These are phyloP conservation scores for Sabatieria punctata DNA, from an alignment of 2,888 invertebrate genomes.

Conservation along the genomic window DNA sequence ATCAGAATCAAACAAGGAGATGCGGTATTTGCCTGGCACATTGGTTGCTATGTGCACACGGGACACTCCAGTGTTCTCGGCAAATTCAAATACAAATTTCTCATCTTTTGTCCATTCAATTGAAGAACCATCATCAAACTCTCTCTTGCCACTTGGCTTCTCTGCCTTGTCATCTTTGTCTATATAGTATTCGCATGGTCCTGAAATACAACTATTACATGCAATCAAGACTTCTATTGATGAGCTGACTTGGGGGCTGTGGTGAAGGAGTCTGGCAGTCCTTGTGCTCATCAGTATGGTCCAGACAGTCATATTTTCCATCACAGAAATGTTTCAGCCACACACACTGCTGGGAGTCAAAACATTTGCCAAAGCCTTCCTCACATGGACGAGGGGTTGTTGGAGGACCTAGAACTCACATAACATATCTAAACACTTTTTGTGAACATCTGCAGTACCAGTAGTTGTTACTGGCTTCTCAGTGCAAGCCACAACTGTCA, in stretches of 20 bases:
- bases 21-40: neutral
- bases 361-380: constrained; percentile 2
- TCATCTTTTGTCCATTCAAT: neutral
- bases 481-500: neutral
- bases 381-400: neutral
- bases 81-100: neutral
- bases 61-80: neutral
- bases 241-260: neutral
- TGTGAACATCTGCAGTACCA: neutral
- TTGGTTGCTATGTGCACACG: neutral
- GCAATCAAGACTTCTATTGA: too few species aligned
- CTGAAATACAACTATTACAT: neutral
- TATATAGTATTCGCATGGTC: neutral
- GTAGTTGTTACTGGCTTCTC: neutral
- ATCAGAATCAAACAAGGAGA: neutral
- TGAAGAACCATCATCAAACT: neutral
- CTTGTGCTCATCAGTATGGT: constrained; percentile 5
- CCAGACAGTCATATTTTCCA: constrained; percentile 7
- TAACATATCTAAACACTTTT: neutral
- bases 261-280: neutral
- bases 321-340: constrained; percentile 7
- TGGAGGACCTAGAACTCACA: too few species aligned
- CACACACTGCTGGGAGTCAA: constrained; percentile 1
- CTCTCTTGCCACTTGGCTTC: neutral
- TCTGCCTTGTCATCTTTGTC: neutral